Evolutionary conservation across 1,140 invertebrate genomes (phyloP), one percentile per base, ranked within the genome.

Genomic region (Tetramorium alpestre): DNA sequence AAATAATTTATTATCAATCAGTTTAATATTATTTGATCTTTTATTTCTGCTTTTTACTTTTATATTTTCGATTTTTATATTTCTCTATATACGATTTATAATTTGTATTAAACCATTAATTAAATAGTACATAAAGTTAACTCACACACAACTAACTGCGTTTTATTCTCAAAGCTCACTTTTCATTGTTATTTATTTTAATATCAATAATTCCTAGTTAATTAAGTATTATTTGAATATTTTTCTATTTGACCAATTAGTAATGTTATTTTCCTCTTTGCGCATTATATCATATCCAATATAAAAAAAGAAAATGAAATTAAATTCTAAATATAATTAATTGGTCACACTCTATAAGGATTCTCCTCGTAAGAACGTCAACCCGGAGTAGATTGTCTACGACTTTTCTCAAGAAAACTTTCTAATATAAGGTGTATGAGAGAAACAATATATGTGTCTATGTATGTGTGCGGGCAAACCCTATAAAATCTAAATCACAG

Each of bases 401-500:
- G 16, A 67, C 13, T 22, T 69, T 80, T 25, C 33, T 54, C 33
- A 16, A 80, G 47, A 4, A 80, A 80, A 80, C 62, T 69, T 80
- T 78, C 33, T 69, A 80, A 80, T 69, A 80, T 69, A 22, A 80
- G 10, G 4, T n/a, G n/a, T 51, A 25, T 33, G 6, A 2, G 11
- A 25, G n/a, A 56, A 38, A 56, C 33, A 33, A 54, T 6, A 25
- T 38, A 4, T 38, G 49, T 54, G 16, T 33, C 4, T 60, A 3
- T 62, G 6, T 28, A 13, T 6, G 28, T 28, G 13, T 28, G 8
- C 16, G 25, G 13, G 44, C 64, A 28, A 64, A 64, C 8, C n/a
- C 16, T 80, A 56, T 80, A 80, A 80, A 80, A 47, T 13, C 49
- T 80, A 80, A 80, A 80, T 69, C 62, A 44, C 33, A 80, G 33